Conservation (phyloP, 2,888 invertebrate species). For the Hypomecis punctinalis region DNA sequence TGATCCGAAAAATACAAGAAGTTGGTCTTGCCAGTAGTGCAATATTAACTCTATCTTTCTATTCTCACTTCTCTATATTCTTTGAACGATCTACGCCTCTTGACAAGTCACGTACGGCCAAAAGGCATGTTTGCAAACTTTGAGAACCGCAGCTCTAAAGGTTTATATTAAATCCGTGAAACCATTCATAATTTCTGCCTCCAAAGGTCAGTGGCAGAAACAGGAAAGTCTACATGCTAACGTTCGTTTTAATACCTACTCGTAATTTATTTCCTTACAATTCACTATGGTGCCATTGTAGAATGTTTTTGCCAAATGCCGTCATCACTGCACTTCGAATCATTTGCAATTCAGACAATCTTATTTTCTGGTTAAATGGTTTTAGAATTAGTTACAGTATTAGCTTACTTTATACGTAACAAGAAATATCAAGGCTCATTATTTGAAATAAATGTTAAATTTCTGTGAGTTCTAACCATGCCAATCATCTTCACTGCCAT, state of each 20-base stretch:
- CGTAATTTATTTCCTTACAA: conserved; percentile 1
- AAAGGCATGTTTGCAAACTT: no score
- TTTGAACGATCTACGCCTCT: no score
- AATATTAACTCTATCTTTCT: no score
- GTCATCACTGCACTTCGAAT: conserved; percentile 2
- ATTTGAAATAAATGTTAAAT: no score
- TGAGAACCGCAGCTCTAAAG: conserved; percentile 12
- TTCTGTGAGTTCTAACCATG: no score
- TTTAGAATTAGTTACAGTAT: not conserved
- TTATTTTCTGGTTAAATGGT: not conserved
- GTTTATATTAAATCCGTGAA: conserved; percentile 28
- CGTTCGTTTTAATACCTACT: conserved; percentile 6
- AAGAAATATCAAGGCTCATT: not conserved
- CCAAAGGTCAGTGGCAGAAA: conserved; percentile 27
- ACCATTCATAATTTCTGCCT: conserved; percentile 32
- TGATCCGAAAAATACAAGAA: no score
- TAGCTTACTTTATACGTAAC: no score
- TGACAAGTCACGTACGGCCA: no score
- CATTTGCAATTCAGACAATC: not conserved
- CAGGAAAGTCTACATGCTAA: conserved; percentile 20
- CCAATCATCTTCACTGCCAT: no score
- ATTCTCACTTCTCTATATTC: no score
- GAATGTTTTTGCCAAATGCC: conserved; percentile 1
- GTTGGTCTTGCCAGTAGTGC: no score
- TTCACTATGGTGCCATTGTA: conserved; percentile 7